Base-by-base conservation (phyloP, 2,113 vertebrate species). In the Rhodinocichla rosea region DNA sequence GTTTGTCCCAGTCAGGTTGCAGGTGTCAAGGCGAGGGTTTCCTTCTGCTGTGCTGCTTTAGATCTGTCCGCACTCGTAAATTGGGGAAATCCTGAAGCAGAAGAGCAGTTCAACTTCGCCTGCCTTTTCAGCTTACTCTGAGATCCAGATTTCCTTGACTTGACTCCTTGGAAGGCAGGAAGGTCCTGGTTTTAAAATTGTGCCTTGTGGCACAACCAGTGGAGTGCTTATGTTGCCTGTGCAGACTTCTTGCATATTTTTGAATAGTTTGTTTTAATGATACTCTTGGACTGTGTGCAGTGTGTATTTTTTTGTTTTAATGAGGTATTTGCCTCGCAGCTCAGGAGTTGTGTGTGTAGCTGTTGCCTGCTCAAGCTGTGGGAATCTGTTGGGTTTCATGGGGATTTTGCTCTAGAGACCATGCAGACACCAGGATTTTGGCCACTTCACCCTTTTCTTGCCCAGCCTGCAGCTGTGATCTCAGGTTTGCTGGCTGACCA, bases 401-500 rank as follows among this genome's bases (percentile, higher is more conserved):
- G 35, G 13, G 6, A 5, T 77, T 75, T 85, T 62, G 13, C 35
- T 86, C 15, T 24, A 18, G 28, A 44, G 33, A 55, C 11, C 10
- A 6, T 6, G 9, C 42, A 80, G 62, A 83, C 88, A 30, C 15
- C 55, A 45, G 24, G 18, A 32, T 79, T 27, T 60, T 52, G 62
- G 27, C 20, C 15, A 5, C 32, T 35, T 19, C 0, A 0, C 3
- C 0, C 71, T 85, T 62, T 32, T 53, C 32, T 69, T 85, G 42
- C 28, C 55, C 56, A 37, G 28, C 33, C n/a, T 62, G 17, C 35
- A 15, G 18, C 44, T 67, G 33, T 44, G 16, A 9, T 42, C 15
- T 40, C 11, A 0, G 0, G 4, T 74, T 83, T 1, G 1, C 45
- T 35, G 37, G 20, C 53, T 60, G 65, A 39, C 30, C 8, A 5